phyloP scores from a whole-genome alignment of 2,888 invertebrate species.

The Harpagoxenus sublaevis region DNA sequence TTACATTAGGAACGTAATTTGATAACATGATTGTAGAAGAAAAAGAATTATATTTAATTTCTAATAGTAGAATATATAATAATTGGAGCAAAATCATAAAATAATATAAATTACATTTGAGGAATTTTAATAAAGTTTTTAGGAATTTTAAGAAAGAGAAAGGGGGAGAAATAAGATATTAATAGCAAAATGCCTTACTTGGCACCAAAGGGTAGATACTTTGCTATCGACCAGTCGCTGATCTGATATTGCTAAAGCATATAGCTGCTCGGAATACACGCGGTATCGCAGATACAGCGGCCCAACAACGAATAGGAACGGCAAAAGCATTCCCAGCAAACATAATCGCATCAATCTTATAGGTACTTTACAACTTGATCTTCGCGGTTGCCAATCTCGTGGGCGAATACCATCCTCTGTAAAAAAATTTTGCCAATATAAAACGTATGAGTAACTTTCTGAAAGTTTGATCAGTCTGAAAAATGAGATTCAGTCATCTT shows the following conservation, averaged over 20 bases:
- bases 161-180: background rate
- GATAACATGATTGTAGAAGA: background rate
- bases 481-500: background rate
- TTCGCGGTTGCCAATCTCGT: slow-evolving; percentile 79
- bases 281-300: slow-evolving; percentile 91
- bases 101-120: background rate
- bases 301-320: slow-evolving; percentile 89
- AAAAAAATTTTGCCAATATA: slow-evolving; percentile 21
- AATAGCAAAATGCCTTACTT: slow-evolving; percentile 87
- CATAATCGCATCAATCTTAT: slow-evolving; percentile 89
- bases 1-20: background rate
- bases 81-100: background rate
- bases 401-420: slow-evolving; percentile 76
- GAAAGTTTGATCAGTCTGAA: background rate
- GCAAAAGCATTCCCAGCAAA: slow-evolving; percentile 89
- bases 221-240: slow-evolving; percentile 91
- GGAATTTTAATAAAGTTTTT: background rate
- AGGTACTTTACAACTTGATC: slow-evolving; percentile 86
- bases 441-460: background rate
- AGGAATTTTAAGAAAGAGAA: background rate
- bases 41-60: background rate
- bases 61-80: background rate
- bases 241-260: slow-evolving; percentile 92
- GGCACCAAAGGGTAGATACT: slow-evolving; percentile 93
- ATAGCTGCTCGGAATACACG: slow-evolving; percentile 91